Evolutionary conservation across 2,113 vertebrate genomes (phyloP).

Genomic region (Plecturocebus donacophilus): DNA sequence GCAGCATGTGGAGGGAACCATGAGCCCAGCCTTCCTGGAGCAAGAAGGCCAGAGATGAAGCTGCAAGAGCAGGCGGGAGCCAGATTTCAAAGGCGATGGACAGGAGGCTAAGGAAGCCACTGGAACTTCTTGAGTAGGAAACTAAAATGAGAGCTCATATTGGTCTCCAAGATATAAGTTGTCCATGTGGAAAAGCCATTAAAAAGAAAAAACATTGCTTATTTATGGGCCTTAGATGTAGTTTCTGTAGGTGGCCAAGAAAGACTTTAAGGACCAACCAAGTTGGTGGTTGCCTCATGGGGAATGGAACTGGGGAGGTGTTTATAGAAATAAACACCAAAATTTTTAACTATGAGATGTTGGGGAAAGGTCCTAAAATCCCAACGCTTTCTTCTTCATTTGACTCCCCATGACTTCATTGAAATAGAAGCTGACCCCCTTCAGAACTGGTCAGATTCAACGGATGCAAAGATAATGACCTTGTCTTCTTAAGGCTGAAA

Average conservation of each 20-base stretch:
- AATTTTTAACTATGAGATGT: neutral
- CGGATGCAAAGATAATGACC: neutral
- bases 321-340: neutral
- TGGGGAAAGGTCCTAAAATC: neutral
- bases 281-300: neutral
- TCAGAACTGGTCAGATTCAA: neutral
- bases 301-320: neutral
- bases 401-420: neutral
- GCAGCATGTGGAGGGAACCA: neutral
- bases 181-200: neutral
- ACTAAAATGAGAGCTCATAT: neutral
- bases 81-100: neutral
- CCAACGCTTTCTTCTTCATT: neutral
- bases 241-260: neutral
- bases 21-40: neutral
- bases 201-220: constrained; percentile 2
- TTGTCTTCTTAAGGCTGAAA: neutral
- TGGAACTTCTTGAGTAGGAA: neutral
- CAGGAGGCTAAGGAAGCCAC: neutral
- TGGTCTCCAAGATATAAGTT: neutral
- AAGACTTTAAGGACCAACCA: neutral
- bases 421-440: neutral
- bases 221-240: neutral
- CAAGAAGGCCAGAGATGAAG: neutral
- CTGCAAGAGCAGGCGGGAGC: neutral